phyloP scores from a whole-genome alignment of 2,888 invertebrate genomes.

The Ctena decussata region DNA sequence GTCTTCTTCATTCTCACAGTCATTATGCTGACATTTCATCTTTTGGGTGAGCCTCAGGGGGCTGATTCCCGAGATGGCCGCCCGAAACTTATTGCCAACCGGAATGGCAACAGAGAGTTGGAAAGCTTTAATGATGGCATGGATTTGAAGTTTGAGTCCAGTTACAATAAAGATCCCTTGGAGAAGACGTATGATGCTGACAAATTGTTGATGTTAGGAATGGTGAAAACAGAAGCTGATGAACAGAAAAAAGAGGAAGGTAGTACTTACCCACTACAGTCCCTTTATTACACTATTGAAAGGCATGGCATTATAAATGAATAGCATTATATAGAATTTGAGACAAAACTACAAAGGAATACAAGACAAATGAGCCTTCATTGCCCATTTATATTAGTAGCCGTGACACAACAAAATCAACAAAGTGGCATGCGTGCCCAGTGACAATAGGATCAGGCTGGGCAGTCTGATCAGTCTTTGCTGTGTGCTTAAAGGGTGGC shows the following conservation, averaged over 20 bases:
- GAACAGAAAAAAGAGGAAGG: constrained; percentile 90
- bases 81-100: background rate
- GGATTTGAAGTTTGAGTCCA: background rate
- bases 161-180: constrained; percentile 22
- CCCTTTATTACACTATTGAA: no score
- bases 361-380: no score
- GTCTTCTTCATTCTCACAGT: constrained; percentile 41
- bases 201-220: constrained; percentile 73
- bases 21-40: constrained; percentile 39
- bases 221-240: constrained; percentile 78
- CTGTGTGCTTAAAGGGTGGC: no score
- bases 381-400: no score
- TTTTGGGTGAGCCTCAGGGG: constrained; percentile 1
- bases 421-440: no score
- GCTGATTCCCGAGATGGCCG: background rate
- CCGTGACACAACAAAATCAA: no score
- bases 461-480: no score
- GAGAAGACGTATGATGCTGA: constrained; percentile 60
- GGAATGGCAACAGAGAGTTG: background rate
- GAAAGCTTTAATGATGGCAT: background rate
- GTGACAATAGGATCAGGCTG: no score
- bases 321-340: no score
- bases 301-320: no score
- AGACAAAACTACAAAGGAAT: no score
- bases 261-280: no score